These are phyloP conservation scores for Leptothorax acervorum DNA, from an alignment of 2,888 invertebrate species.

Conservation along the genomic window DNA sequence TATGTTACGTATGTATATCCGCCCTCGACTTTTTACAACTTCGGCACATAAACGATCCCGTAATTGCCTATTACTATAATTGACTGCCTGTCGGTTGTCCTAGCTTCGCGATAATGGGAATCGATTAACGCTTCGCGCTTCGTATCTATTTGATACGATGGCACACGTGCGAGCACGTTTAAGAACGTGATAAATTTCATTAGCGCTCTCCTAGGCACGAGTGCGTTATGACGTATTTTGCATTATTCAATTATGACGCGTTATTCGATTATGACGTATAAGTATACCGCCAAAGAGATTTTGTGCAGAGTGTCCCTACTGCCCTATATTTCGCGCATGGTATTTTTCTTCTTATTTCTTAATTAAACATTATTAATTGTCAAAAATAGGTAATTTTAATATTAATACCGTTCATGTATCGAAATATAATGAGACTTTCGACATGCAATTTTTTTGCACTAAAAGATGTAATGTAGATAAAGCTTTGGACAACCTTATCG, in stretches of 20 bases:
- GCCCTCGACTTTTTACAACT: constrained; percentile 33
- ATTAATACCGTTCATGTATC: background rate
- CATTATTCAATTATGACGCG: background rate
- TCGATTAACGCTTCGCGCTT: constrained; percentile 43
- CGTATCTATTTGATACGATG: constrained; percentile 35
- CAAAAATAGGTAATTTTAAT: background rate
- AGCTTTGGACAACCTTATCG: background rate
- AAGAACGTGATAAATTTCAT: constrained; percentile 45
- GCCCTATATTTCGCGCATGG: background rate
- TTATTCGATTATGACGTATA: constrained; percentile 4
- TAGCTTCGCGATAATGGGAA: constrained; percentile 43
- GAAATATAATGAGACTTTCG: background rate
- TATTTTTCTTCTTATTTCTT: background rate
- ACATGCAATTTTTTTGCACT: background rate
- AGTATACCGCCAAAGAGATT: background rate
- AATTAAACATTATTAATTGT: background rate
- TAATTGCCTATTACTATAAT: constrained; percentile 54
- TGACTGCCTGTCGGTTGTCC: constrained; percentile 38
- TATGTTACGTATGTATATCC: background rate
- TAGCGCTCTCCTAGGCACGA: background rate
- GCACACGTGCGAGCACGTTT: constrained; percentile 27
- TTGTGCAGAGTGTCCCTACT: background rate
- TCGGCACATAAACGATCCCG: background rate
- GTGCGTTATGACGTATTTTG: background rate
- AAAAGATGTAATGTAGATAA: background rate